A percentile compares a stretch with the other conserved stretches of the same genome.
These are phyloP conservation scores for Phalanger gymnotis DNA, from an alignment of 2,797 vertebrate genomes.

Conservation along the genomic window DNA sequence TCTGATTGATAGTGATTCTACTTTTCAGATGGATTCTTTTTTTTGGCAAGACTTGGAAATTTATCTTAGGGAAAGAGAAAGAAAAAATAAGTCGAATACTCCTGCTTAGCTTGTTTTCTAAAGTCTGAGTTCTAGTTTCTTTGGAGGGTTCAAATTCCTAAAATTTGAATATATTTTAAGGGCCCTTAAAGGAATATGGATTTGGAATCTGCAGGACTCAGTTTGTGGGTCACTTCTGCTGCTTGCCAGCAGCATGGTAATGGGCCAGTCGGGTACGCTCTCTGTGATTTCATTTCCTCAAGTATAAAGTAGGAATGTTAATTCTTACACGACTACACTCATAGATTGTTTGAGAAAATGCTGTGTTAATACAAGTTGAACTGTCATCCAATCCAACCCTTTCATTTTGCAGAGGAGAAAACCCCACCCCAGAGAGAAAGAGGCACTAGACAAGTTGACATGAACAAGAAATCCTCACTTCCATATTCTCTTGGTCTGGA, in stretches of 20 bases:
- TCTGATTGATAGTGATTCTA: slow-evolving; percentile 14
- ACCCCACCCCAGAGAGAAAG: not conserved
- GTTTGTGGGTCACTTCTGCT: not conserved
- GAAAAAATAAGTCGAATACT: slow-evolving; percentile 22
- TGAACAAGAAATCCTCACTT: not conserved
- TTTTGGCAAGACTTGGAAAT: slow-evolving; percentile 69
- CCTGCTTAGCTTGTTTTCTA: not conserved
- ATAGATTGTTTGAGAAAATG: not conserved
- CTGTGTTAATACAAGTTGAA: not conserved
- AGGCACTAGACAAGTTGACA: not conserved
- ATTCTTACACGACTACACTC: not conserved
- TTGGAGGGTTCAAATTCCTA: slow-evolving; percentile 48
- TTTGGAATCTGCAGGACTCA: not conserved
- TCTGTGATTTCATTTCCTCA: not conserved
- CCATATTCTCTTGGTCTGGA: not conserved
- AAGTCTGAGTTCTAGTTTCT: slow-evolving; percentile 25
- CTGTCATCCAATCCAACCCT: not conserved
- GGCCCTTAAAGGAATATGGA: not conserved
- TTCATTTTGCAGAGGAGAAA: not conserved
- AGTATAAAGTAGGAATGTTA: not conserved
- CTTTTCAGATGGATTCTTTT: not conserved
- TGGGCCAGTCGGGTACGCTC: not conserved
- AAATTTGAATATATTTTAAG: not conserved
- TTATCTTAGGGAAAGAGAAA: slow-evolving; percentile 75
- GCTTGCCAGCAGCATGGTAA: not conserved